Percentiles rank a stretch among this genome's conserved stretches.
phyloP scores from a whole-genome alignment of 2,113 vertebrate species.

The Otus sunia region DNA sequence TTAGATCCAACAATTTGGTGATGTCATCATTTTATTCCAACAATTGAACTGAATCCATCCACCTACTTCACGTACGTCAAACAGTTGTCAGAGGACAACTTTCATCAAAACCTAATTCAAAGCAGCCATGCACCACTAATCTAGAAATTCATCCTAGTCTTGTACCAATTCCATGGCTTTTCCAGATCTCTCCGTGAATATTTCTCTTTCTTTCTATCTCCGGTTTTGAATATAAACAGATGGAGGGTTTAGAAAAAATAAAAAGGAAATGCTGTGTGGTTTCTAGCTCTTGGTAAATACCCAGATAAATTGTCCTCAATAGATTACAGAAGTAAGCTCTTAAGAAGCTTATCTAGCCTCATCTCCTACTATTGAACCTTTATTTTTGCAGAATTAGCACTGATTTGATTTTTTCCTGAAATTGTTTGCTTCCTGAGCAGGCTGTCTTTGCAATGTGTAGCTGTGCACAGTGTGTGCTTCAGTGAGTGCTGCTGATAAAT shows the following conservation, averaged over 20 bases:
- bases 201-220: background rate
- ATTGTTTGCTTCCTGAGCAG: background rate
- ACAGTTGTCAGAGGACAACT: background rate
- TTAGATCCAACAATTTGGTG: background rate
- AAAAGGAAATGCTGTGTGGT: background rate
- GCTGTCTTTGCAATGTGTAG: background rate
- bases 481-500: background rate
- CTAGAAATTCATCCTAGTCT: background rate
- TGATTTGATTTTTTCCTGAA: background rate
- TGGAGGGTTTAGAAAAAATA: background rate
- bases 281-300: constrained; percentile 25
- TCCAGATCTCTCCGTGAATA: background rate
- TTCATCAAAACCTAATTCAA: background rate
- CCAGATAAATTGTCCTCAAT: background rate
- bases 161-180: background rate
- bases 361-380: background rate
- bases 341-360: constrained; percentile 38
- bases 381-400: background rate
- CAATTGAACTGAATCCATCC: background rate
- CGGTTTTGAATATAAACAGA: background rate
- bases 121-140: background rate
- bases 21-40: background rate
- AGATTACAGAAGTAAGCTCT: constrained; percentile 38
- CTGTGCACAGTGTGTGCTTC: background rate
- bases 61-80: background rate